Conservation (phyloP, 2,888 invertebrate species). For the Abscondita cerata region DNA sequence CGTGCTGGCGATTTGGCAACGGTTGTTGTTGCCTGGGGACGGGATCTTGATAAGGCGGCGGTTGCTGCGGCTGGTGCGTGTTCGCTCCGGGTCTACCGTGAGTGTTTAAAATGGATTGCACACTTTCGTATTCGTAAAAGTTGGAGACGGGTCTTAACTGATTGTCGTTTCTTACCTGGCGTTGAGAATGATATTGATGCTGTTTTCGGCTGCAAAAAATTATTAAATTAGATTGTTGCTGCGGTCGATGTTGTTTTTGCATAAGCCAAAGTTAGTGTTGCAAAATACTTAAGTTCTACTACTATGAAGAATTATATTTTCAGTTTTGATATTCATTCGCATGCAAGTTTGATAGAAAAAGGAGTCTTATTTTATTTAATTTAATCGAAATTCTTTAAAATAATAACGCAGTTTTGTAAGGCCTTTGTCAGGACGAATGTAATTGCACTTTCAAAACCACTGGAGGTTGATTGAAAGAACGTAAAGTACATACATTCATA, state of each 20-base stretch:
- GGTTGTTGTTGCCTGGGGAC: constrained; percentile 49
- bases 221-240: background rate
- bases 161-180: constrained; percentile 57
- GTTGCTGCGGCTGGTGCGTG: constrained; percentile 48
- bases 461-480: too few species aligned
- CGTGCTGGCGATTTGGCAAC: constrained; percentile 23
- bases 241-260: background rate
- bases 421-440: too few species aligned
- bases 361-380: background rate
- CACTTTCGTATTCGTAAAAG: constrained; percentile 85
- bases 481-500: too few species aligned
- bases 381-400: too few species aligned
- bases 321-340: too few species aligned
- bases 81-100: constrained; percentile 46
- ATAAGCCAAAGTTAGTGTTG: constrained; percentile 9
- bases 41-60: constrained; percentile 44
- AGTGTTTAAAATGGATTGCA: constrained; percentile 66
- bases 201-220: constrained; percentile 65
- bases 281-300: background rate
- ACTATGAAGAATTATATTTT: too few species aligned
- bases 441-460: too few species aligned
- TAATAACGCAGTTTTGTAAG: too few species aligned
- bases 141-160: constrained; percentile 77
- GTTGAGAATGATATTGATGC: constrained; percentile 71
- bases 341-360: background rate